Percentiles rank a stretch among this genome's conserved stretches.
phyloP scores from a whole-genome alignment of 2,888 invertebrate genomes.

The Noctua pronuba region DNA sequence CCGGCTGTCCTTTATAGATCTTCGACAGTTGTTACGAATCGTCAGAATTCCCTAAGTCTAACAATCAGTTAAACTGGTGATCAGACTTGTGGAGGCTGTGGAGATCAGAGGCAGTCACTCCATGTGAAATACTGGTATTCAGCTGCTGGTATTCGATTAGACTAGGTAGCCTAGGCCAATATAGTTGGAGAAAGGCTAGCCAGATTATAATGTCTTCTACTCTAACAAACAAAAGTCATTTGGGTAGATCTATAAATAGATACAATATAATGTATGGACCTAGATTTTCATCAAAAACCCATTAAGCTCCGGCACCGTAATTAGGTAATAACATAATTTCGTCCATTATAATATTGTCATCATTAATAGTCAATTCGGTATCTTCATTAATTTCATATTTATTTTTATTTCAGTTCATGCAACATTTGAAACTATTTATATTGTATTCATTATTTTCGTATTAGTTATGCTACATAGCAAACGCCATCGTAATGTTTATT shows the following conservation, averaged over 20 bases:
- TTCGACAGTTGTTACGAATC: background rate
- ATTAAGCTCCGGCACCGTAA: background rate
- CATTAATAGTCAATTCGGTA: slow-evolving; percentile 19
- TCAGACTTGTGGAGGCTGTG: background rate
- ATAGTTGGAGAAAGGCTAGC: background rate
- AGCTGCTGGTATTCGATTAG: background rate
- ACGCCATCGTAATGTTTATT: slow-evolving; percentile 23
- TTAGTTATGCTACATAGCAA: slow-evolving; percentile 8
- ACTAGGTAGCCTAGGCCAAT: background rate
- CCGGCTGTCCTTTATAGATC: background rate
- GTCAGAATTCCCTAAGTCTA: background rate
- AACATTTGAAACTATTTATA: slow-evolving; percentile 1
- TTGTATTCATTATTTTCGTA: slow-evolving; percentile 32
- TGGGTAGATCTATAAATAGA: background rate
- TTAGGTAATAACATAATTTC: slow-evolving; percentile 19
- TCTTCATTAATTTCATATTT: slow-evolving; percentile 36
- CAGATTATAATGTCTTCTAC: background rate
- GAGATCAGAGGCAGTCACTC: background rate
- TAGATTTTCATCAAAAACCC: slow-evolving; percentile 17
- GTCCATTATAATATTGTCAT: slow-evolving; percentile 18
- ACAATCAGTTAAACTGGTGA: background rate
- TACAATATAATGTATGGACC: background rate
- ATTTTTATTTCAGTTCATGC: background rate
- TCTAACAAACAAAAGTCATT: background rate
- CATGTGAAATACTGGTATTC: background rate